Conservation (phyloP, 2,797 vertebrate genomes). For the Rhinella marina region DNA sequence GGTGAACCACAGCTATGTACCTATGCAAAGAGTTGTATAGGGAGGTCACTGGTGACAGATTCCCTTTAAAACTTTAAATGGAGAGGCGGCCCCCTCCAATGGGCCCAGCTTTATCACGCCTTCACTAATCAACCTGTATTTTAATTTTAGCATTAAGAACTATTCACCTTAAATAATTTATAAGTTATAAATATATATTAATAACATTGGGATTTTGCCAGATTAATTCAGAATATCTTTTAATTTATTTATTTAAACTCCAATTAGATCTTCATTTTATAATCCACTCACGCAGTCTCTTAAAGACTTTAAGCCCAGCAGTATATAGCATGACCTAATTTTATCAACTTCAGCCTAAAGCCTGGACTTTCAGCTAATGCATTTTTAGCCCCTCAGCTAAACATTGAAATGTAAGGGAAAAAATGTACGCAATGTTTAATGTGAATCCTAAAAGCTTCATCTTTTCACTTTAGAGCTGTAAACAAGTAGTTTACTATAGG, state of each 20-base stretch:
- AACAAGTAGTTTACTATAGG: background rate
- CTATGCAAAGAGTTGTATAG: too few relatives aligned
- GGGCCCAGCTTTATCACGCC: too few relatives aligned
- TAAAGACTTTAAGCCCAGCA: conserved; percentile 13
- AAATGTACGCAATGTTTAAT: conserved; percentile 9
- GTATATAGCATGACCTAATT: conserved; percentile 54
- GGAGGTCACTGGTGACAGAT: too few relatives aligned
- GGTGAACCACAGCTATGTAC: too few relatives aligned
- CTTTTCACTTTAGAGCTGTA: background rate
- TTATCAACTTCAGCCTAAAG: conserved; percentile 37
- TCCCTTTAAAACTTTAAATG: too few relatives aligned
- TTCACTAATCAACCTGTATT: background rate
- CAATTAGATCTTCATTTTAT: background rate
- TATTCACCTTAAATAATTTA: background rate
- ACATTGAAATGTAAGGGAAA: background rate
- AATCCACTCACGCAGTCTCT: background rate
- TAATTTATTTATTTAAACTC: background rate
- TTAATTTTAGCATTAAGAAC: too few relatives aligned
- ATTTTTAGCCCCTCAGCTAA: conserved; percentile 50
- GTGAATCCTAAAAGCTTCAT: background rate
- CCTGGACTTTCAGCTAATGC: conserved; percentile 53
- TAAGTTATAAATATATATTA: background rate
- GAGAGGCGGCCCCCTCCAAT: too few relatives aligned
- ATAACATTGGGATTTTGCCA: background rate
- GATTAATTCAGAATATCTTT: background rate